Conservation (phyloP, 1,140 invertebrate genomes). For the Anastrepha ludens region DNA sequence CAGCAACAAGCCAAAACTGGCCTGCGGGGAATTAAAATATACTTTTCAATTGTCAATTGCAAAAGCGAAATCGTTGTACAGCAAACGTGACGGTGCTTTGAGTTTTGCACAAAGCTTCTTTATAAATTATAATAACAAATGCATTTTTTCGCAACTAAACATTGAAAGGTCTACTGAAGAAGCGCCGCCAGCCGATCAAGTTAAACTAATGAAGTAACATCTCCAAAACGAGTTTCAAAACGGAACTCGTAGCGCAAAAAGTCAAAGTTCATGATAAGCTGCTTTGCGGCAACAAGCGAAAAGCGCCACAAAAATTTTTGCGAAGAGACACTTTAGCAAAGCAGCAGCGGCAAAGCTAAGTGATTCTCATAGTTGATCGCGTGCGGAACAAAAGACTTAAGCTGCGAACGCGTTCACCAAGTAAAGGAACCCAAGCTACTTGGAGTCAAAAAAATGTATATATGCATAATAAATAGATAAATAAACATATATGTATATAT, state of each 20-base stretch:
- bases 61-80: background rate
- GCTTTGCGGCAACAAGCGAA: background rate
- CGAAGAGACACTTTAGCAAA: conserved; percentile 3
- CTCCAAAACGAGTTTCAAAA: conserved; percentile 29
- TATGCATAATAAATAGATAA: background rate
- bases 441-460: background rate
- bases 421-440: background rate
- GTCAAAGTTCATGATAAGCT: conserved; percentile 25
- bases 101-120: background rate
- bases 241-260: background rate
- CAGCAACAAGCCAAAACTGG: background rate
- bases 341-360: background rate
- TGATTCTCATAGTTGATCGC: conserved; percentile 2
- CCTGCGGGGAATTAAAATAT: conserved; percentile 2
- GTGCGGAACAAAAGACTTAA: conserved; percentile 17
- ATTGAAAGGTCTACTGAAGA: background rate
- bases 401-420: background rate
- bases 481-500: background rate
- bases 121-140: background rate
- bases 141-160: background rate
- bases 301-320: background rate
- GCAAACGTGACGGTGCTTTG: conserved; percentile 2
- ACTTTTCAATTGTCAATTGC: background rate
- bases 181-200: background rate
- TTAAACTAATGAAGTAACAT: background rate